Evolutionary conservation across 1,140 invertebrate species (phyloP), one percentile per base, ranked within the genome.

Genomic region (Drosophila rhopaloa): DNA sequence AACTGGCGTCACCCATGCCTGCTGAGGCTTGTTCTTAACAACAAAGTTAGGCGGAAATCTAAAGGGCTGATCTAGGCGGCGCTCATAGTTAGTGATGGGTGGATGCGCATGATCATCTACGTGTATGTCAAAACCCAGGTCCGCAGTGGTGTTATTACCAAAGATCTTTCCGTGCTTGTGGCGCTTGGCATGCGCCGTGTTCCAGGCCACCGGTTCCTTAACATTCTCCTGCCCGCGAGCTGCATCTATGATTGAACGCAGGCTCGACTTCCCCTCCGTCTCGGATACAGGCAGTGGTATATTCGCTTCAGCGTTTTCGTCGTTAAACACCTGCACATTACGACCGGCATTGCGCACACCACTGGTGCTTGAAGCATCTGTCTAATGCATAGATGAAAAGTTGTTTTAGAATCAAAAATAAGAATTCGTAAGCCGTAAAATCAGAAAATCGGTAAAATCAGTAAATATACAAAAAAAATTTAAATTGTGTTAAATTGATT

Each of bases 181-280:
- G 0, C 66, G 41, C 79, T 92, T 72, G 51, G 62, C 50, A 51
- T 82, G 58, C 7, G 80, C 86, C 86, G 93, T 93, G 62, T 93
- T 94, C 95, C 95, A 96, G 7, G 94, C 93, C n/a, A 95, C 95
- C 14, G 95, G 93, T 86, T 95, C 95, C 44, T 94, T 94, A 7
- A 93, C 76, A 58, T 93, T 93, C 79, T 94, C 94, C 53, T 94
- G 92, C 53, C 94, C 93, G 6, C 94, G 93, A 27, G 93, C 93
- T 38, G 93, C 92, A 73, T 93, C 93, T 57, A 95, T 92, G 74
- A 95, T 95, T 70, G 94, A 95, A 9, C 75, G 81, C 6, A 90
- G 60, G 13, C 66, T 83, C 0, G 79, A 59, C 48, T 75, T 89
- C 0, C 13, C 32, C 1, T 74, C 81, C 2, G 48, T 16, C 0